Conservation (phyloP, 2,797 vertebrate genomes). For the Ciconia nigra region DNA sequence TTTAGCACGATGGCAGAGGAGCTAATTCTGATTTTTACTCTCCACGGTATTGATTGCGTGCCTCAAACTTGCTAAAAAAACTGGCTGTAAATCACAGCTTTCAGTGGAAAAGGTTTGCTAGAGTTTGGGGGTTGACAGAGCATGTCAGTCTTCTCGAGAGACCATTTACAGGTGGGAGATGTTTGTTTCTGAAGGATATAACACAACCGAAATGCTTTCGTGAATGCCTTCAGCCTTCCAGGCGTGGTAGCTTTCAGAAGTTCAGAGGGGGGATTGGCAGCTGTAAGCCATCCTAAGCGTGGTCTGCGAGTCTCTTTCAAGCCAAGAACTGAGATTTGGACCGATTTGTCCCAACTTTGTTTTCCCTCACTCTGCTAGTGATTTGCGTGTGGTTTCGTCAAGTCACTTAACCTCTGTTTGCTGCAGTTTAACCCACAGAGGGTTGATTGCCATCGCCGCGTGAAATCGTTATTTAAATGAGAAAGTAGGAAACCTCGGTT, state of each 20-base stretch:
- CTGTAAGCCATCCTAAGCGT: neutral
- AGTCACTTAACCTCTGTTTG: neutral
- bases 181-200: neutral
- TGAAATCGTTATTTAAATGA: neutral
- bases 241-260: neutral
- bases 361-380: neutral
- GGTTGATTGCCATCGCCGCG: accelerated
- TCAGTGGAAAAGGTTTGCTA: neutral
- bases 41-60: neutral
- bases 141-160: neutral
- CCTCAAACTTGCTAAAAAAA: neutral
- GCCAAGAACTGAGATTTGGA: neutral
- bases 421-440: neutral
- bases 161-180: neutral
- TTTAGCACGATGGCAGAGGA: neutral
- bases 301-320: neutral
- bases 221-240: neutral
- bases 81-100: neutral
- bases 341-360: neutral
- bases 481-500: neutral
- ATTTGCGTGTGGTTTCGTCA: neutral
- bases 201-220: neutral
- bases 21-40: neutral
- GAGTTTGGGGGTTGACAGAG: neutral
- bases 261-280: neutral